Base-by-base conservation (phyloP, 2,113 vertebrate genomes). In the Mionectes macconnelli region DNA sequence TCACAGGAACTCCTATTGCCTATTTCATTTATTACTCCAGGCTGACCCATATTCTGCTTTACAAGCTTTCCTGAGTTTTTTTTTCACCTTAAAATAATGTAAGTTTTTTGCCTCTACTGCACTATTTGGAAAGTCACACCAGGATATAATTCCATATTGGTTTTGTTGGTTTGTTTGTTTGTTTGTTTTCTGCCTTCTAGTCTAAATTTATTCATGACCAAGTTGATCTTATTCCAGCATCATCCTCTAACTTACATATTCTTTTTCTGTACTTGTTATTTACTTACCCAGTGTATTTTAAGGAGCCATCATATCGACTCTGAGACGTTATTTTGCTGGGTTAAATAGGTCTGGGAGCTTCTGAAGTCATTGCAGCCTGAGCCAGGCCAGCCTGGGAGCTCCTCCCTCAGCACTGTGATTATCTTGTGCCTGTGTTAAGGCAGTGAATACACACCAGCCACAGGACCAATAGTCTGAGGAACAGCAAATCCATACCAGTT, bases 41-140 rank as follows among this genome's bases (percentile, higher is more conserved):
- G 8, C 50, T 88, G 47, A 77, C 39, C 59, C 68, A 28, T 8
- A 22, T 57, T 60, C n/a, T 93, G 45, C 79, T 83, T 74, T 70
- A 86, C 59, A 52, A 67, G 47, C 7, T 66, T 66, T 50, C 57
- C 53, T 89, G 12, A 19, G n/a, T n/a, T 2, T 10, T 62, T 73
- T 84, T 84, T 87, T 57, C 18, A 63, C 50, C 68, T 92, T 56
- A 50, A 63, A 92, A 77, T 77, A 80, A 70, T 72, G 63, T 10
- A 30, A 9, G 28, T 35, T 74, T 53, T 47, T 70, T 80, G 33
- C 28, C 23, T 33, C 45, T 27, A 1, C 21, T 35, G 12, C 17
- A 10, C 30, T 69, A 10, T 33, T 64, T 1, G 7, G 30, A 47
- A 92, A 77, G 68, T 35, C 55, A 86, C 67, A 68, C 42, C 13